Conservation (phyloP, 1,140 invertebrate genomes). For the Sitobion miscanthi region DNA sequence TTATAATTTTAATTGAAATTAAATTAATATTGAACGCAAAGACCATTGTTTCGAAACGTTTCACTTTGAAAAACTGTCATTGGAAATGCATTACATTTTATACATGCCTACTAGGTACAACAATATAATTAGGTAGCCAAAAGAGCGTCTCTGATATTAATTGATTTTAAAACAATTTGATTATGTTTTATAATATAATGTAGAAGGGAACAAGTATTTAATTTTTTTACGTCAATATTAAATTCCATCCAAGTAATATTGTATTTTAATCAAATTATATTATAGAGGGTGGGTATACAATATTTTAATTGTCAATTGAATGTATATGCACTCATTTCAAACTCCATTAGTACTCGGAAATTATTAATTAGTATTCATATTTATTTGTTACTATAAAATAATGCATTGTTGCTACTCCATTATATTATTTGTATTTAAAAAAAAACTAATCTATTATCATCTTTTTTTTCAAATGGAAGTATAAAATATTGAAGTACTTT, state of each 20-base stretch:
- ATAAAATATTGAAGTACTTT: background rate
- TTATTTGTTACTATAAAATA: background rate
- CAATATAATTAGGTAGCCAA: background rate
- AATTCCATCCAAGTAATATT: background rate
- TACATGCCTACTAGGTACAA: background rate
- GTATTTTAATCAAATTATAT: background rate
- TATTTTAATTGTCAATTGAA: background rate
- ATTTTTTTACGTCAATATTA: background rate
- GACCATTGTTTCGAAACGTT: background rate
- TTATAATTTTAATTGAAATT: background rate
- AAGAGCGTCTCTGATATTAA: background rate
- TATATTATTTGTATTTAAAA: background rate
- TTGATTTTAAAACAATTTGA: background rate
- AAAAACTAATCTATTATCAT: background rate
- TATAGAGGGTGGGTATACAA: background rate
- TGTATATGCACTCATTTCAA: background rate
- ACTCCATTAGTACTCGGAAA: background rate
- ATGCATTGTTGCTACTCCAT: background rate
- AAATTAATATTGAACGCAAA: background rate
- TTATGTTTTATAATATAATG: background rate
- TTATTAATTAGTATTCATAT: slow-evolving; percentile 4
- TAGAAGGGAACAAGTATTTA: background rate
- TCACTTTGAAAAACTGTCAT: background rate
- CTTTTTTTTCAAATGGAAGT: background rate
- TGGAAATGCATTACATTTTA: background rate